These are phyloP conservation scores for Otis tarda DNA, from an alignment of 2,113 vertebrate genomes.

Conservation along the genomic window DNA sequence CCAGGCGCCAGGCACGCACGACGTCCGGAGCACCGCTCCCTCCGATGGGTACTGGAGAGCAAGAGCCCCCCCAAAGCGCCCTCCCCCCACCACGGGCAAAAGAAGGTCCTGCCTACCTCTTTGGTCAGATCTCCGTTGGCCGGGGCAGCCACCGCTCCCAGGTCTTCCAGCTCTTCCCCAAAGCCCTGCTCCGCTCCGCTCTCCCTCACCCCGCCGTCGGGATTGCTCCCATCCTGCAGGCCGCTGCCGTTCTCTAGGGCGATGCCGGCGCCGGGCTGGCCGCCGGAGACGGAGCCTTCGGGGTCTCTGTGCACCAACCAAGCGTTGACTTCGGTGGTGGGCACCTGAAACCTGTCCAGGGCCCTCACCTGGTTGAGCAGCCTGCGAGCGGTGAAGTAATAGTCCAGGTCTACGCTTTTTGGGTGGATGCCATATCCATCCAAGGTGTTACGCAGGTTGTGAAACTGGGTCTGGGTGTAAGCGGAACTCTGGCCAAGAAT, in stretches of 20 bases:
- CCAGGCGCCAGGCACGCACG: fast-evolving
- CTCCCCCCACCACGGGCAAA: no score
- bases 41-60: fast-evolving
- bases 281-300: slow-evolving; percentile 86
- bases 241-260: slow-evolving; percentile 84
- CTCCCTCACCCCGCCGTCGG: slow-evolving; percentile 86
- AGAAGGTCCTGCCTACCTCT: slow-evolving; percentile 81
- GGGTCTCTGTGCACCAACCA: slow-evolving; percentile 96
- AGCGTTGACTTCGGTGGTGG: slow-evolving; percentile 89
- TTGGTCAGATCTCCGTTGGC: slow-evolving; percentile 90
- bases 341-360: slow-evolving; percentile 91
- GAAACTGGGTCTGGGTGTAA: slow-evolving; percentile 99
- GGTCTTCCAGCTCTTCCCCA: slow-evolving; percentile 83
- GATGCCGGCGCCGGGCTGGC: slow-evolving; percentile 83
- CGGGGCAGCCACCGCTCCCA: slow-evolving; percentile 91
- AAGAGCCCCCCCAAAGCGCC: background rate
- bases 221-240: slow-evolving; percentile 85
- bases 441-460: slow-evolving; percentile 95
- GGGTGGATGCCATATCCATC: slow-evolving; percentile 98
- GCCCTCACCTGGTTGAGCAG: slow-evolving; percentile 94
- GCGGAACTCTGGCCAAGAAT: slow-evolving; percentile 98
- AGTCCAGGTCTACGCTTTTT: slow-evolving; percentile 96
- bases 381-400: slow-evolving; percentile 88
- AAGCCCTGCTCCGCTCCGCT: slow-evolving; percentile 85
- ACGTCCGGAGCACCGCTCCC: fast-evolving